Percentiles rank a stretch among this genome's conserved stretches.
Evolutionary conservation across 2,113 vertebrate genomes (phyloP).

Genomic region (Bufo gargarizans): DNA sequence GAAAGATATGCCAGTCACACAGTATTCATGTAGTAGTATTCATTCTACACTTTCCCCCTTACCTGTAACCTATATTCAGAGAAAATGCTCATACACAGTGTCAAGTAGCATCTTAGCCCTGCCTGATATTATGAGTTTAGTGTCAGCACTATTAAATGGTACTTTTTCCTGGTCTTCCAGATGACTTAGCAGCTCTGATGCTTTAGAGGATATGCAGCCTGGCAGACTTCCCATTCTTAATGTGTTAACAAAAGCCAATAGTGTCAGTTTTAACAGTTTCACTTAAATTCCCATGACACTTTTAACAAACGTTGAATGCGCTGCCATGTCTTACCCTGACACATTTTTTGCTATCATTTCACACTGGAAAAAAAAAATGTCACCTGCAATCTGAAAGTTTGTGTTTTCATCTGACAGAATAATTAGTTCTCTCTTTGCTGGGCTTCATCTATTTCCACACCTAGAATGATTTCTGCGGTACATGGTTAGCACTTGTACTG

Average conservation of each 20-base stretch:
- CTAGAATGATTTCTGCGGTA: conserved; percentile 5
- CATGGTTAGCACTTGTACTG: conserved; percentile 41
- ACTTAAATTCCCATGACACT: conserved; percentile 86
- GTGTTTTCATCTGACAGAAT: conserved; percentile 80
- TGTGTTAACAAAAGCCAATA: conserved; percentile 91
- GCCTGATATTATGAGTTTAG: conserved; percentile 33
- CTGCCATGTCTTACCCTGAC: conserved; percentile 88
- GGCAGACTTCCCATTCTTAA: conserved; percentile 90
- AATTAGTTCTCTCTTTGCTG: conserved; percentile 81
- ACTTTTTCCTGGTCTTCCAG: conserved; percentile 77
- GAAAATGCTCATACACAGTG: conserved; percentile 9
- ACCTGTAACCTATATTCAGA: conserved; percentile 27
- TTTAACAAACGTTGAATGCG: conserved; percentile 84
- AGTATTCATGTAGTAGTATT: not conserved
- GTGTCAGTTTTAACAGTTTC: conserved; percentile 89
- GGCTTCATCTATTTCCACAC: conserved; percentile 70
- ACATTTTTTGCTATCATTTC: conserved; percentile 81
- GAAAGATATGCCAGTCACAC: not conserved
- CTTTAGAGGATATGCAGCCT: conserved; percentile 86
- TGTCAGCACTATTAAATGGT: conserved; percentile 41
- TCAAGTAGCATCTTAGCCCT: conserved; percentile 35
- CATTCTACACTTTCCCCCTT: not conserved
- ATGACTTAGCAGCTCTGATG: conserved; percentile 80
- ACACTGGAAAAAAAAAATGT: conserved; percentile 86
- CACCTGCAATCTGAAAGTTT: conserved; percentile 85